Evolutionary conservation across 2,888 invertebrate species (phyloP).

Genomic region (Philaethria dido): DNA sequence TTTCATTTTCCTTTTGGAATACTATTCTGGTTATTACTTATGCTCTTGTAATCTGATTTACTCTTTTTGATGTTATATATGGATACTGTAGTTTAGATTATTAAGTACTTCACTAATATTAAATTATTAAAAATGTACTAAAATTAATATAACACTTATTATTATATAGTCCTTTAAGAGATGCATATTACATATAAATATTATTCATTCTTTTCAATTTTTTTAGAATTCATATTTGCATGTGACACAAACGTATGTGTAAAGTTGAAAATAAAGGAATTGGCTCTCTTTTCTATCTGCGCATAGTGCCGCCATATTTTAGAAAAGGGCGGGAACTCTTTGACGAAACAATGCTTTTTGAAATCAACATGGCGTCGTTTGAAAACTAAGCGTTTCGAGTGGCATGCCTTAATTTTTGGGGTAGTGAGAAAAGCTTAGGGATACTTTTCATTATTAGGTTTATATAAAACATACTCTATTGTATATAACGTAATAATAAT

Average conservation of each 20-base stretch:
- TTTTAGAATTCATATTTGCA: neutral
- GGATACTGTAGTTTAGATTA: neutral
- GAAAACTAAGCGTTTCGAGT: conserved; percentile 23
- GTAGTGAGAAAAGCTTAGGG: neutral
- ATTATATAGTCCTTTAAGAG: neutral
- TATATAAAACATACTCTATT: neutral
- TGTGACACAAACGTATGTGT: neutral
- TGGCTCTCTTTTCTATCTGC: conserved; percentile 28
- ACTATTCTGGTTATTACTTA: conserved; percentile 4
- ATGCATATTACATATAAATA: neutral
- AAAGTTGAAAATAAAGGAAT: conserved; percentile 23
- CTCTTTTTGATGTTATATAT: neutral
- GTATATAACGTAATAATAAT: neutral
- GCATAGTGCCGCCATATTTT: conserved; percentile 41
- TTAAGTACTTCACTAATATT: neutral
- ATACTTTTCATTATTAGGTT: neutral
- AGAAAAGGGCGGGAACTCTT: conserved; percentile 41
- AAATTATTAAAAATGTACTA: neutral
- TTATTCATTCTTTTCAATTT: neutral
- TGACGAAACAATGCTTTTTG: conserved; percentile 40
- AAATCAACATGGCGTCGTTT: conserved; percentile 41
- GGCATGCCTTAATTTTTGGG: conserved; percentile 8
- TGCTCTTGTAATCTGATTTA: neutral
- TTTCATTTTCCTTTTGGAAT: conserved; percentile 24
- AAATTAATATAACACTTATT: neutral